Conservation (phyloP, 2,797 vertebrate genomes). For the Hypotaenidia philippensis region DNA sequence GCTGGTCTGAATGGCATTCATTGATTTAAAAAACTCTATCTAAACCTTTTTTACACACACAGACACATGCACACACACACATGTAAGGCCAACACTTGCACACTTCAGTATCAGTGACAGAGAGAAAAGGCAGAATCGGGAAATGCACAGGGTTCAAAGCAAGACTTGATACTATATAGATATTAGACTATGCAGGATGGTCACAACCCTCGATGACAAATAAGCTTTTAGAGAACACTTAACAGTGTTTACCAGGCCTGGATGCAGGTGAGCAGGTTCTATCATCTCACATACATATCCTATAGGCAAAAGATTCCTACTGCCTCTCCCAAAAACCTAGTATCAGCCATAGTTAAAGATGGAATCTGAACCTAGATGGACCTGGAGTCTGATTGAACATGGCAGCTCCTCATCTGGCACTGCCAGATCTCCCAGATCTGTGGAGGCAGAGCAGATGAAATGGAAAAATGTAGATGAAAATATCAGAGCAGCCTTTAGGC, state of each 20-base stretch:
- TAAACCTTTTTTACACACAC: not conserved
- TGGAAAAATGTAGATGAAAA: not conserved
- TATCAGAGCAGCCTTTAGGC: not conserved
- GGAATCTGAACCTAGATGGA: not conserved
- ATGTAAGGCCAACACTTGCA: not conserved
- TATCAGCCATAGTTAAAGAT: not conserved
- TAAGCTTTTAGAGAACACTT: not conserved
- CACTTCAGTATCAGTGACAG: not conserved
- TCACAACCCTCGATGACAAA: not conserved
- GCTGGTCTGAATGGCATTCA: constrained; percentile 27
- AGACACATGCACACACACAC: too few relatives aligned
- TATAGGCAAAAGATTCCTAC: not conserved
- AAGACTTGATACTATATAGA: not conserved
- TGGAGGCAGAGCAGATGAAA: not conserved
- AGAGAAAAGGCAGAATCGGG: not conserved
- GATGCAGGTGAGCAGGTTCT: not conserved
- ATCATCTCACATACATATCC: not conserved
- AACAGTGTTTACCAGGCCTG: not conserved
- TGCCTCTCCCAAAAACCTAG: not conserved
- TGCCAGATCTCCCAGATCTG: not conserved
- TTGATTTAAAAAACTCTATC: not conserved
- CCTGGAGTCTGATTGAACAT: not conserved
- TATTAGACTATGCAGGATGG: not conserved
- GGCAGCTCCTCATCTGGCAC: not conserved
- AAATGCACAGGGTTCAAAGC: not conserved